Base-by-base conservation (phyloP, 2,888 invertebrate genomes). In the Aphodius sticticus region DNA sequence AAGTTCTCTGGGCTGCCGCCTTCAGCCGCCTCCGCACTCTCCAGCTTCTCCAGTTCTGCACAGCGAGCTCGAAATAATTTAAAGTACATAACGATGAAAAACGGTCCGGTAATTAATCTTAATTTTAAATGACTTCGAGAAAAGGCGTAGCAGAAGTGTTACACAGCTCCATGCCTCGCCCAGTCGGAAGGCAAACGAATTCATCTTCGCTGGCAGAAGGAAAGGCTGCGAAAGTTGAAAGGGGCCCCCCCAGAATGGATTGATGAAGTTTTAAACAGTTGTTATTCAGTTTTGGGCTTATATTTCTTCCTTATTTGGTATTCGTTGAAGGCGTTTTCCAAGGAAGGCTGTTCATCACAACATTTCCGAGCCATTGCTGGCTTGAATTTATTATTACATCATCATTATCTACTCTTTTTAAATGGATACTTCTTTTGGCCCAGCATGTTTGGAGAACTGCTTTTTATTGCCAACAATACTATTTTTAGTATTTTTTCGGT, bases 31-130 rank as follows among this genome's bases (percentile, higher is more conserved):
- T 7, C 53, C 53, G 1, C 7, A 53, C 53, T 7, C 53, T 53
- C 53, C 26, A 26, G 53, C 53, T 5, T 12, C 53, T 53, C 53
- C 12, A 12, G 53, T 53, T 53, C 53, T 12, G 53, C 12, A 53
- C 53, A 53, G 3, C 53, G 53, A 53, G 53, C 53, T 53, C 53
- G 53, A 53, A 53, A 78, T 78, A 78, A 79, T 79, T 79, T 76
- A 85, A 86, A 86, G 85, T 85, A 85, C 84, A 85, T 83, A 84
- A 80, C 80, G 84, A 84, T 84, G 86, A 87, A 87, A 87, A 86
- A 86, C 86, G 85, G 84, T 82, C 84, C 78, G 82, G 85, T 86
- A 87, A 88, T 87, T 87, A 87, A 88, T 87, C 87, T 87, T 86
- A 87, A 87, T 87, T 87, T 87, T 86, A 86, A 86, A 87, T 86